Conservation (phyloP, 2,113 vertebrate genomes). For the Periophthalmus modestus region DNA sequence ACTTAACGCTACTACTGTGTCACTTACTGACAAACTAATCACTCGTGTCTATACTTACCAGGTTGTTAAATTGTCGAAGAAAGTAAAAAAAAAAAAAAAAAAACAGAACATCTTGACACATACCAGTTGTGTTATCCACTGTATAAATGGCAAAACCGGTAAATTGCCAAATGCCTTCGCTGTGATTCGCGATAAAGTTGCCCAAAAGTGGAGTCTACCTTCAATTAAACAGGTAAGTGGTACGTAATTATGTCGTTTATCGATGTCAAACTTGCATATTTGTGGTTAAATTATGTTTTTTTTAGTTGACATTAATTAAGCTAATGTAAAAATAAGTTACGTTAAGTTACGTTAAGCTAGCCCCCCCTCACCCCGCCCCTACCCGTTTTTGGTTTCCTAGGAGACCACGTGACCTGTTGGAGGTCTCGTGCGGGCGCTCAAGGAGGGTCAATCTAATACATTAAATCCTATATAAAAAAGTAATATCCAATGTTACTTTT, state of each 20-base stretch:
- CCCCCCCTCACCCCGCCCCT: neutral
- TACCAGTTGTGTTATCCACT: neutral
- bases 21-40: neutral
- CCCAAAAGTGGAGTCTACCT: neutral
- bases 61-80: neutral
- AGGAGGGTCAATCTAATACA: neutral
- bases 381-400: conserved; percentile 10
- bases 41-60: neutral
- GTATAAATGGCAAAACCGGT: conserved; percentile 3
- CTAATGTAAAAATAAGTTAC: conserved; percentile 28
- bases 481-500: too few relatives aligned
- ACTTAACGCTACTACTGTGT: neutral
- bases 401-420: conserved; percentile 59
- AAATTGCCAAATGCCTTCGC: neutral
- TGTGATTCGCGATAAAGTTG: conserved; percentile 1
- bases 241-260: neutral
- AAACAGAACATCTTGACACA: neutral
- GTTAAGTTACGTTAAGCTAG: too few relatives aligned
- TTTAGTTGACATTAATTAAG: neutral
- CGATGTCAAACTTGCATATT: too few relatives aligned
- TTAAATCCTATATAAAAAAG: too few relatives aligned
- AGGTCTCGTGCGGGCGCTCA: neutral
- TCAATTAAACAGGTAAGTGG: neutral
- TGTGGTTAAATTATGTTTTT: too few relatives aligned
- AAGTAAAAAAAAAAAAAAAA: too few relatives aligned